Conservation (phyloP, 2,888 invertebrate species). For the Tetragonisca angustula region DNA sequence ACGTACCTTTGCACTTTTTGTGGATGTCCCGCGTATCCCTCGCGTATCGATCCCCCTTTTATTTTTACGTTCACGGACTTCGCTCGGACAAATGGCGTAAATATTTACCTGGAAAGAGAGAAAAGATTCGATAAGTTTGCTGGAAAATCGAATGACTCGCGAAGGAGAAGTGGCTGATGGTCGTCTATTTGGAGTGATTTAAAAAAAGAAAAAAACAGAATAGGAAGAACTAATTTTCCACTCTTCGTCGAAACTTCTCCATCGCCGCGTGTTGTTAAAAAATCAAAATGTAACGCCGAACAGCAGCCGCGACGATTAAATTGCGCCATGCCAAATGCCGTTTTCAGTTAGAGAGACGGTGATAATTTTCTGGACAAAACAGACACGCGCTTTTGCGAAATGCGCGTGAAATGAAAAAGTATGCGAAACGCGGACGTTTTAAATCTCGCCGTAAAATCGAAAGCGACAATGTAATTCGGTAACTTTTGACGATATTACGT, state of each 20-base stretch:
- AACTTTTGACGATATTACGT: not conserved
- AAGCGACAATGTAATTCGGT: not conserved
- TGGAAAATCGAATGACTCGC: not conserved
- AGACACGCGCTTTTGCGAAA: not conserved
- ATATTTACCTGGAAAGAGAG: constrained; percentile 38
- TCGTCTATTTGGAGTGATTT: not conserved
- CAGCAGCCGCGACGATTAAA: not conserved
- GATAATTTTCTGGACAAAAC: not conserved
- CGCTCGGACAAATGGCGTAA: not conserved
- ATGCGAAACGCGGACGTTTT: not conserved
- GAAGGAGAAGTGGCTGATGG: not conserved
- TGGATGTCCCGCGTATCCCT: not conserved
- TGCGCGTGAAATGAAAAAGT: not conserved
- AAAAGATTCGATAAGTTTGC: not conserved
- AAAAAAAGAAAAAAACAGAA: not conserved
- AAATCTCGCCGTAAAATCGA: not conserved
- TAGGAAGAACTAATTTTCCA: too few relatives aligned
- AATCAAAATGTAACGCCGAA: not conserved
- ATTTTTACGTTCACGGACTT: not conserved
- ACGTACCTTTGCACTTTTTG: not conserved
- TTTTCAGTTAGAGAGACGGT: not conserved
- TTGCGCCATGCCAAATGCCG: not conserved
- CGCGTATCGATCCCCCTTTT: too few relatives aligned
- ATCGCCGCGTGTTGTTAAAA: not conserved
- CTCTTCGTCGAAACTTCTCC: not conserved